phyloP scores from a whole-genome alignment of 2,888 invertebrate genomes.

The Trilocha varians region DNA sequence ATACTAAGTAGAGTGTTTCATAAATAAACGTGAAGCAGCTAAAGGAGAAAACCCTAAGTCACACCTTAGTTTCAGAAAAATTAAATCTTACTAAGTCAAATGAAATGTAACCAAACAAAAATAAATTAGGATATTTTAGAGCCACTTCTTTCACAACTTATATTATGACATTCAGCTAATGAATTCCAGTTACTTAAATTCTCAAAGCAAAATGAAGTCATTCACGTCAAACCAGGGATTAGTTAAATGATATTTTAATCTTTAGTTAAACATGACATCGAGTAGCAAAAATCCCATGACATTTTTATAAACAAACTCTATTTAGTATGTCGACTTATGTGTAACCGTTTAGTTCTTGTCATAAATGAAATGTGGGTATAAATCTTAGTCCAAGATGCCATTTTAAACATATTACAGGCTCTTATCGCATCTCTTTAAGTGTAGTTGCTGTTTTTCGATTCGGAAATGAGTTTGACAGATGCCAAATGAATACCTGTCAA shows the following conservation, averaged over 20 bases:
- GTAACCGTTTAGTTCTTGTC: constrained; percentile 25
- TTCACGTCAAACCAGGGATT: neutral
- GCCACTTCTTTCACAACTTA: no score
- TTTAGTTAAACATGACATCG: constrained; percentile 1
- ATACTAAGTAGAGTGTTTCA: no score
- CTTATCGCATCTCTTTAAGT: neutral
- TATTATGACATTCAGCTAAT: no score
- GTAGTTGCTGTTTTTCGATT: neutral
- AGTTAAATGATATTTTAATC: neutral
- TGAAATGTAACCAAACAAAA: no score
- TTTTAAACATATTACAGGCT: neutral
- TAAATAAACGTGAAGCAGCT: no score
- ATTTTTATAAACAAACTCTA: constrained; percentile 31
- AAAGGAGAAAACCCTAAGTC: no score
- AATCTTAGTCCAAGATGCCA: neutral
- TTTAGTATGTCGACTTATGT: constrained; percentile 30
- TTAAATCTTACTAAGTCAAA: no score
- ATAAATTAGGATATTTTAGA: no score
- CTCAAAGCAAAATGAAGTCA: neutral
- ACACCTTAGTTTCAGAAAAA: no score
- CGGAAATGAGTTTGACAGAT: neutral
- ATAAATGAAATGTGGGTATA: constrained; percentile 1
- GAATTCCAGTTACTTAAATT: neutral
- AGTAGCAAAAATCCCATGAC: constrained; percentile 10
- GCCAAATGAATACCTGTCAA: constrained; percentile 2